Base-by-base conservation (phyloP, 1,140 invertebrate genomes). In the Condylostylus longicornis region DNA sequence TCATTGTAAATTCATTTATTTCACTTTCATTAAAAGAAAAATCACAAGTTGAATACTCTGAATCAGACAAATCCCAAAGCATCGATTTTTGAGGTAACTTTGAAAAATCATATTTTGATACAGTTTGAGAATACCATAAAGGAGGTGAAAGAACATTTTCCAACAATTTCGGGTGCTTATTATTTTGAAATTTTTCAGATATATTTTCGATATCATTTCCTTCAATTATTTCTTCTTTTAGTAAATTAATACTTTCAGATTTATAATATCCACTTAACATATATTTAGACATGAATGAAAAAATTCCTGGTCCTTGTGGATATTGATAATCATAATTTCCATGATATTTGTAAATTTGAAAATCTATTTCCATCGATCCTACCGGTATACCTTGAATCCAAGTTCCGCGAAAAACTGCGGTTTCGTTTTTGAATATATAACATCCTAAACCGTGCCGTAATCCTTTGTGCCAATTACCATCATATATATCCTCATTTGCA, bases 401-500 rank as follows among this genome's bases (percentile, higher is more conserved):
- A 0, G 70, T 77, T 0, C 76, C 76, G 63, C 71, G 71, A 40
- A 74, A 71, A 1, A 68, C 54, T 17, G 65, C 64, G 13, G 63
- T 63, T 6, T 64, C 68, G 50, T 73, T 19, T 7, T 53, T 54
- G 4, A 43, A 83, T 14, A 71, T 72, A 53, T 83, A 85, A 19
- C 70, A 75, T 22, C 81, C 81, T 13, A 80, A 63, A 0, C 81
- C 81, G 61, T 83, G 76, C 20, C 78, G 66, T 41, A 69, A 67
- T n/a, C 77, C 76, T 50, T 79, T 75, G 39, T 70, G 70, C 75
- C 80, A 85, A 42, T 72, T 69, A 0, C 81, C 81, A 45, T 77
- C 74, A 48, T 82, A 85, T 32, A 70, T 71, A 47, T 77, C 80
- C 1, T 74, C 73, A 53, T 81, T 82, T 0, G 68, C 61, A 49